Evolutionary conservation across 2,888 invertebrate species (phyloP).

Genomic region (Toxonevra muliebris): DNA sequence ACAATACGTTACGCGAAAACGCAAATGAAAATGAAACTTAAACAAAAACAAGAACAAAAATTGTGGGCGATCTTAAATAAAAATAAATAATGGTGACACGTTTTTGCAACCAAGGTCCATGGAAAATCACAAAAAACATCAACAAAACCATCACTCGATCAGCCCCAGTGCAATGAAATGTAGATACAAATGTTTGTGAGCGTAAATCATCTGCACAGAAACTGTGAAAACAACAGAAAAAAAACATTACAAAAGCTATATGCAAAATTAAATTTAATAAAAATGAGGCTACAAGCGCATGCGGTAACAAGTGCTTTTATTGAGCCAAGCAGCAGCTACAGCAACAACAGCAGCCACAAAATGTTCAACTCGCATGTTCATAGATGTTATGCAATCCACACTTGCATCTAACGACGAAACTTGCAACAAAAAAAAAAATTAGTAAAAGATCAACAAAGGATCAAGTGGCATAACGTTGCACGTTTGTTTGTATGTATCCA

Average conservation of each 20-base stretch:
- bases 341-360: neutral
- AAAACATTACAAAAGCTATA: too few relatives aligned
- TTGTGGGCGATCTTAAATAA: conserved; percentile 1
- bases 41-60: conserved; percentile 2
- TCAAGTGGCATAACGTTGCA: conserved; percentile 25
- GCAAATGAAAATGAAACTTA: neutral
- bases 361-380: neutral
- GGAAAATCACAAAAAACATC: neutral
- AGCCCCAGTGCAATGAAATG: too few relatives aligned
- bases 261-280: too few relatives aligned
- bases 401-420: neutral
- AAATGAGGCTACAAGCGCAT: too few relatives aligned
- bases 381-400: conserved; percentile 9
- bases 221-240: too few relatives aligned
- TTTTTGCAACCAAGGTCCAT: neutral
- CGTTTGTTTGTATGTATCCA: neutral
- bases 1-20: neutral
- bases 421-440: conserved; percentile 18
- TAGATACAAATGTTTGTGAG: too few relatives aligned
- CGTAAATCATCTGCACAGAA: too few relatives aligned
- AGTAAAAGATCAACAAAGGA: conserved; percentile 19
- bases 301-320: too few relatives aligned
- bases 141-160: too few relatives aligned
- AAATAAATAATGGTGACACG: neutral
- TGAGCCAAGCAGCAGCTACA: neutral